Base-by-base conservation (phyloP, 2,888 invertebrate species). In the Erebia palarica region DNA sequence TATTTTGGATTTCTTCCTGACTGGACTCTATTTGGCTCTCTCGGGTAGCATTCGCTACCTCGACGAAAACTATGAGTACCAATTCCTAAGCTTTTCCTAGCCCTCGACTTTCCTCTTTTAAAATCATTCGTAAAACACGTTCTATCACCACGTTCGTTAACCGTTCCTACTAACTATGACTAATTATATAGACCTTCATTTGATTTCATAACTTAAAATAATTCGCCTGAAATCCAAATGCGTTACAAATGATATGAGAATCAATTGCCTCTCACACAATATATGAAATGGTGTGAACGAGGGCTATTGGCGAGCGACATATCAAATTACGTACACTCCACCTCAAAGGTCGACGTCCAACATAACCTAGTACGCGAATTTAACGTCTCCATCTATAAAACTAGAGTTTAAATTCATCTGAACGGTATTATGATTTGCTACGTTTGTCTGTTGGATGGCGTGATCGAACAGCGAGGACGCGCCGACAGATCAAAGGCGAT, bases 381-480 rank as follows among this genome's bases (percentile, higher is more conserved):
- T 68, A 53, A 42, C 10, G n/a, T 69, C 55, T 77, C 73, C 44
- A 11, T 0, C 16, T 16, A 4, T 11, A 27, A 4, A 1, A 49
- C 21, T 74, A 75, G 74, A 69, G 73, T 68, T 68, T 67, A 65
- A 55, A 68, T 73, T 73, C 47, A 59, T 57, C 44, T 59, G n/a
- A 18, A 14, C 59, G 1, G 47, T 3, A 55, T 53, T 44, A 51
- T 42, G 61, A 66, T 67, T 74, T 77, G 73, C 75, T 69, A 74
- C 75, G 68, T 75, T 76, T 72, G 65, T 68, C 58, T 69, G 70
- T 63, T 72, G 69, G 74, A 74, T 73, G 73, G 73, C 72, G 73
- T 75, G 77, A 73, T 76, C 75, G 80, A 76, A 77, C 80, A 71
- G 78, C 78, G 82, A 81, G 82, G 80, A 81, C 80, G 82, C 79